Evolutionary conservation across 1,140 invertebrate genomes (phyloP), one percentile per base, ranked within the genome.

Genomic region (Frieseomelitta varia): DNA sequence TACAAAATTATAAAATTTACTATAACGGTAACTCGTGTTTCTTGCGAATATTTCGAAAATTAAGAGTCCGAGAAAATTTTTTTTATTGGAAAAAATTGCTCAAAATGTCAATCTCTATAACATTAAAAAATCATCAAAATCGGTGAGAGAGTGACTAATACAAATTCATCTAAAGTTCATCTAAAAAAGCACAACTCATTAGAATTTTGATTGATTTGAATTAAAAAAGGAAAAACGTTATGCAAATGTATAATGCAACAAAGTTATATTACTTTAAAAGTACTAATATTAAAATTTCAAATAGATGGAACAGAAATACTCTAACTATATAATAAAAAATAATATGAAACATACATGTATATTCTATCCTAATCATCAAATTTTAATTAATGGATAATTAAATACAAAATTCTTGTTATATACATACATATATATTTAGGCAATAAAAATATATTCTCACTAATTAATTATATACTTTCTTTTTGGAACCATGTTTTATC

Each of bases 241-340:
- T 55, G 4, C n/a, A n/a, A n/a, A n/a, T n/a, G n/a, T n/a, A n/a
- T n/a, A n/a, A n/a, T n/a, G 19, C 24, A 53, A 53, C n/a, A 24
- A 19, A 68, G 68, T 24, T 39, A 1, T n/a, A 27, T 34, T n/a
- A 17, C 53, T 30, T 14, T 8, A 65, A 63, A 21, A 17, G 1
- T 53, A 74, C 11, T 19, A 55, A 75, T 67, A 55, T 30, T 24
- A 75, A 61, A 80, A 87, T 77, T 71, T 76, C 76, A 85, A 90
- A 75, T 34, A 81, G 86, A 86, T 89, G 91, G 89, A 92, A 92
- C 92, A 85, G 76, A 92, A 89, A 90, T 91, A 89, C 91, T 92
- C 88, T 92, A 90, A 72, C 17, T 92, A 88, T 87, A 88, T 14
- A 47, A 87, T 65, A 24, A 79, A 88, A 84, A 82, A 78, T 78